phyloP scores from a whole-genome alignment of 2,113 vertebrate genomes.

The Mormoops blainvillei region DNA sequence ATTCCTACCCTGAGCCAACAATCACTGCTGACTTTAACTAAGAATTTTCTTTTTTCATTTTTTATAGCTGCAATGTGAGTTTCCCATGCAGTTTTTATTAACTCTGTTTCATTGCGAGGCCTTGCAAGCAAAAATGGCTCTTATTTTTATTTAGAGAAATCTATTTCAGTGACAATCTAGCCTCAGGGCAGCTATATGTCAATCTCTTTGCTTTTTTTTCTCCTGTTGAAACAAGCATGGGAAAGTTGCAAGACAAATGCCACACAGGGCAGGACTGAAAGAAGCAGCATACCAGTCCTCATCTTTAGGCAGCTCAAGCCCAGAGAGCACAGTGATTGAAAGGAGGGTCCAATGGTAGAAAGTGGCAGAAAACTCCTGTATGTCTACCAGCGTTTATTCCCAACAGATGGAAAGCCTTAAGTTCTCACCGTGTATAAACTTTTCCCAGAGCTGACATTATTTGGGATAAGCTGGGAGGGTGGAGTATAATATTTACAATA shows the following conservation, averaged over 20 bases:
- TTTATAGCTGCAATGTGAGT: constrained; percentile 72
- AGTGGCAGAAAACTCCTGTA: constrained; percentile 2
- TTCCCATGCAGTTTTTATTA: constrained; percentile 83
- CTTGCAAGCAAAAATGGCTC: constrained; percentile 78
- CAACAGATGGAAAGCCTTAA: constrained; percentile 2
- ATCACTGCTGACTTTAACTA: constrained; percentile 72
- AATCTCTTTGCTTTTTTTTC: constrained; percentile 79
- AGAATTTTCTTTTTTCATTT: constrained; percentile 74
- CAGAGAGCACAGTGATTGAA: background rate
- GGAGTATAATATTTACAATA: constrained; percentile 37
- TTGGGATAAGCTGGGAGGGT: background rate
- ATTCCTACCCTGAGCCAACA: constrained; percentile 65
- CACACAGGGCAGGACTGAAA: constrained; percentile 58
- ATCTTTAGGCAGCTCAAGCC: constrained; percentile 6
- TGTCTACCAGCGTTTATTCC: background rate
- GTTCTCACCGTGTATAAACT: constrained; percentile 31
- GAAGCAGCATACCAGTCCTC: constrained; percentile 42
- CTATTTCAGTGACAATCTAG: constrained; percentile 83
- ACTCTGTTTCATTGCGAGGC: constrained; percentile 78
- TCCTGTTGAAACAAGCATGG: constrained; percentile 78
- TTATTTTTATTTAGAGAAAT: constrained; percentile 84
- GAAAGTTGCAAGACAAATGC: constrained; percentile 77
- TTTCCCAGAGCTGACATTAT: constrained; percentile 48
- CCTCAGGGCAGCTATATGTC: constrained; percentile 80
- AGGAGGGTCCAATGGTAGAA: background rate